phyloP scores from a whole-genome alignment of 1,140 invertebrate genomes.

The Calliphora vicina region DNA sequence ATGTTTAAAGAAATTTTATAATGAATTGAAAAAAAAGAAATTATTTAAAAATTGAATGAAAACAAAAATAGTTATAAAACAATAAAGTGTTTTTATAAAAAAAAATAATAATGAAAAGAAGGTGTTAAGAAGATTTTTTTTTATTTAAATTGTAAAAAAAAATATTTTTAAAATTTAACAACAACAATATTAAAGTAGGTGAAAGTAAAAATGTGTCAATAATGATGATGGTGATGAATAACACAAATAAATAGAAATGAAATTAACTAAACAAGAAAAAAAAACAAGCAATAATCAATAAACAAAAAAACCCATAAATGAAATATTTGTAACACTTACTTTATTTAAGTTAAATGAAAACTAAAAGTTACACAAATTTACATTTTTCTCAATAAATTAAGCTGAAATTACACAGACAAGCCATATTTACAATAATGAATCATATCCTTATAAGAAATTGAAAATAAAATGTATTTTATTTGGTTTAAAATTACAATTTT shows the following conservation, averaged over 20 bases:
- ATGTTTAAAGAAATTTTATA: not conserved
- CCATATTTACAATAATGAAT: not conserved
- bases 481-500: not conserved
- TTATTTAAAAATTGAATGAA: constrained; percentile 13
- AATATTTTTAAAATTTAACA: too few relatives aligned
- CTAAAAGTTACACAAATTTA: not conserved
- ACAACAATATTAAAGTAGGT: constrained; percentile 1
- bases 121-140: not conserved
- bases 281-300: not conserved
- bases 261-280: not conserved
- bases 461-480: not conserved
- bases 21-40: constrained; percentile 12
- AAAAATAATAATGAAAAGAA: not conserved
- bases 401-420: not conserved
- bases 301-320: not conserved
- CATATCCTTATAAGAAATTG: constrained; percentile 8
- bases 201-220: constrained; percentile 31
- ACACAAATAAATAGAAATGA: not conserved
- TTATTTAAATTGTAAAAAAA: constrained; percentile 2
- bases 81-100: not conserved
- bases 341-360: not conserved
- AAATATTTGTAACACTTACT: not conserved
- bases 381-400: not conserved
- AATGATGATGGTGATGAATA: too few relatives aligned
- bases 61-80: too few relatives aligned